Conservation (phyloP, 1,140 invertebrate species). For the Riptortus pedestris region DNA sequence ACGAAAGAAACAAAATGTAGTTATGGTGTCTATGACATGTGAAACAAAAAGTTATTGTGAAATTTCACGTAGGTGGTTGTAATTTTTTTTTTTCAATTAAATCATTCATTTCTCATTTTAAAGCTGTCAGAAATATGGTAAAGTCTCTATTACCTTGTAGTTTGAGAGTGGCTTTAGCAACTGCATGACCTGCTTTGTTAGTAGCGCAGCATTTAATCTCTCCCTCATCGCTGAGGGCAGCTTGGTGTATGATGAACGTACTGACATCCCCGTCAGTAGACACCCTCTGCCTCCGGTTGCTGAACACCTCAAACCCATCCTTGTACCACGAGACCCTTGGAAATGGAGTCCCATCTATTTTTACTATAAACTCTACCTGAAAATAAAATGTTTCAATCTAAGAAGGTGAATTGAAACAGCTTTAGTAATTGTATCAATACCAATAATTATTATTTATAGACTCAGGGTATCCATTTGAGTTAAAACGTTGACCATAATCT, state of each 20-base stretch:
- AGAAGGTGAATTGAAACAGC: no score
- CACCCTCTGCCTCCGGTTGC: conserved; percentile 64
- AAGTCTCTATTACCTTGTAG: conserved; percentile 66
- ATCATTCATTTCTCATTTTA: no score
- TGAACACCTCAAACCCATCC: conserved; percentile 75
- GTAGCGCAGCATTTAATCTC: conserved; percentile 81
- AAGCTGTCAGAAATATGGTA: no score
- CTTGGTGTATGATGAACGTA: conserved; percentile 69
- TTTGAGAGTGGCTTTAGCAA: conserved; percentile 56
- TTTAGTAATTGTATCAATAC: neutral
- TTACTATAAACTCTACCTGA: conserved; percentile 65
- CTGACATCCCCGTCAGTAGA: conserved; percentile 65
- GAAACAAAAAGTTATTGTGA: no score
- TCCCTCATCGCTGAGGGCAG: conserved; percentile 65
- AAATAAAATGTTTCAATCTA: conserved; percentile 11
- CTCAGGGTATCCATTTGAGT: no score
- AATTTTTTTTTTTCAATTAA: no score
- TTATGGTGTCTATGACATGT: no score
- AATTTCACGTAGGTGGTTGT: no score
- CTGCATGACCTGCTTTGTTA: conserved; percentile 66
- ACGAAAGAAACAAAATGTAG: no score
- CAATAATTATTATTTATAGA: no score
- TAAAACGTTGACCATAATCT: no score
- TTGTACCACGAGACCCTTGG: conserved; percentile 91
- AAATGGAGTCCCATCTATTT: conserved; percentile 66